Evolutionary conservation across 2,113 vertebrate species (phyloP).

Genomic region (Scartelaos histophorus): DNA sequence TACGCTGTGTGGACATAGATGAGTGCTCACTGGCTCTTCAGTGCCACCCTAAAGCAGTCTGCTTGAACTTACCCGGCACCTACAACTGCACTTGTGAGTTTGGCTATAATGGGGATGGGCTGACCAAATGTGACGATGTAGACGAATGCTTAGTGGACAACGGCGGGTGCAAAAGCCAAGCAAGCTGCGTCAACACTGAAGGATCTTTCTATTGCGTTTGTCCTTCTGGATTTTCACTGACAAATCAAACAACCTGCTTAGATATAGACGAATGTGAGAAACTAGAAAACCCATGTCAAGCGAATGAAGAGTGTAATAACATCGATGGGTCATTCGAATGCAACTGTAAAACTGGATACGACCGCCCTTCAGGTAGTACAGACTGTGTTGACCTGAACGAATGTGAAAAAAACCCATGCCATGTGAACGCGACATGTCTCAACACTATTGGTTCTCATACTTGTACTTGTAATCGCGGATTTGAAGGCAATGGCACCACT

Average conservation of each 20-base stretch:
- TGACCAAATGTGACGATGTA: slow-evolving; percentile 70
- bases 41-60: slow-evolving; percentile 74
- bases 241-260: slow-evolving; percentile 74
- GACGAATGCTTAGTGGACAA: slow-evolving; percentile 78
- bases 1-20: slow-evolving; percentile 76
- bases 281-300: slow-evolving; percentile 53
- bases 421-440: slow-evolving; percentile 75
- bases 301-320: slow-evolving; percentile 78
- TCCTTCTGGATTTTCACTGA: slow-evolving; percentile 63
- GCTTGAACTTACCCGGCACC: slow-evolving; percentile 73
- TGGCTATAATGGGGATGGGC: slow-evolving; percentile 78
- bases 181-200: slow-evolving; percentile 72
- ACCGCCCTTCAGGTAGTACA: slow-evolving; percentile 52
- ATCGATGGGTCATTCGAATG: slow-evolving; percentile 76
- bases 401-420: slow-evolving; percentile 72
- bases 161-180: slow-evolving; percentile 75
- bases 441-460: slow-evolving; percentile 75
- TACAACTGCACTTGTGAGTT: slow-evolving; percentile 75
- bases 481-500: slow-evolving; percentile 67
- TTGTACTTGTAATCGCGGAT: slow-evolving; percentile 78
- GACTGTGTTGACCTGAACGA: slow-evolving; percentile 77
- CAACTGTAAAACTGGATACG: slow-evolving; percentile 71
- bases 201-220: slow-evolving; percentile 80
- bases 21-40: slow-evolving; percentile 66
- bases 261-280: slow-evolving; percentile 79